phyloP scores from a whole-genome alignment of 2,797 vertebrate species.

The Coreius guichenoti region DNA sequence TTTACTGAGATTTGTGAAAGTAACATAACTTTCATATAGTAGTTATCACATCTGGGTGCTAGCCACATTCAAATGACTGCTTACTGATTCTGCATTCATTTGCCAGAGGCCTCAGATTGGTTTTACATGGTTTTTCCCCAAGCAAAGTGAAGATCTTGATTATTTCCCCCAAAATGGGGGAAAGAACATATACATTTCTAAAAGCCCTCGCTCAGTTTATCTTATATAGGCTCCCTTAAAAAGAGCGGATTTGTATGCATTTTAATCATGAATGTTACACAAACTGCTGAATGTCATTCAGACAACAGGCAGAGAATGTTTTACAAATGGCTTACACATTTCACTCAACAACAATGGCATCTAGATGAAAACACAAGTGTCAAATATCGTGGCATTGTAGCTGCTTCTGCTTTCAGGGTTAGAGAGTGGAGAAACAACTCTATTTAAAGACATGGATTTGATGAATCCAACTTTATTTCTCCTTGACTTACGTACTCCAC shows the following conservation, averaged over 20 bases:
- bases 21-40: not conserved
- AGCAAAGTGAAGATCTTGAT: not conserved
- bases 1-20: not conserved
- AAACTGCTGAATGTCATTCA: not conserved
- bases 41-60: not conserved
- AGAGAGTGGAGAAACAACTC: not conserved
- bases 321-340: not conserved
- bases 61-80: not conserved
- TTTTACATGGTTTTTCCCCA: not conserved
- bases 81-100: not conserved
- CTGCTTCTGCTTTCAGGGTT: not conserved
- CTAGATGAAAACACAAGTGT: not conserved
- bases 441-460: constrained; percentile 35
- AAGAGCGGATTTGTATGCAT: not conserved
- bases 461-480: constrained; percentile 53
- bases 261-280: not conserved
- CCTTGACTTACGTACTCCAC: constrained; percentile 53
- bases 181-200: not conserved
- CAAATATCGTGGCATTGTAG: not conserved
- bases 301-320: not conserved
- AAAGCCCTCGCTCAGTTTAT: not conserved
- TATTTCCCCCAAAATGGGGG: not conserved
- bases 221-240: not conserved
- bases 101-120: not conserved
- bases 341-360: not conserved